Evolutionary conservation across 2,113 vertebrate species (phyloP), one percentile per base, ranked within the genome.

Genomic region (Garra rufa): DNA sequence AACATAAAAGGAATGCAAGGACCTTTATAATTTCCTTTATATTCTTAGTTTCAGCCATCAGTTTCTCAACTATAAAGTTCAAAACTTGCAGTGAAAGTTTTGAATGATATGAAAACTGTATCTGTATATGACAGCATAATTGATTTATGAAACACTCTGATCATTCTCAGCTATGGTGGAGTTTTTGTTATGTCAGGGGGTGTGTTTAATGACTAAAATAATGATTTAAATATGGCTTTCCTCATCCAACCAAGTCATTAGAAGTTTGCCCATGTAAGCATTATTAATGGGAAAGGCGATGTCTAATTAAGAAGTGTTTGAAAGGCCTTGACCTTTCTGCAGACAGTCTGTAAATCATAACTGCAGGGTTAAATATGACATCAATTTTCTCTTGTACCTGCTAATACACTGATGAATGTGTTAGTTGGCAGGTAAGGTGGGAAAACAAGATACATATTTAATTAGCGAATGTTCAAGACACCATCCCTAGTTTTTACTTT

Each of bases 301-400:
- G 70, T 50, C 70, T 85, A 82, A 85, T 85, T 85, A 82, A 76
- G 71, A 74, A 82, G 85, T 78, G 78, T 87, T 70, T 87, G 83
- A 75, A 76, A 82, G 86, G 74, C 61, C 50, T 21, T 87, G 86
- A 87, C 83, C 86, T 87, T 87, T 87, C 44, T 52, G 30, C 76
- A 77, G 28, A 67, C 55, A 77, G 11, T 69, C 77, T 34, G 48
- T 75, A 70, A 87, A 84, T 81, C 67, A 57, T 38, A 46, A 65
- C 63, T 71, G 21, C 10, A 9, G 34, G 82, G 77, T 75, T 76
- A 55, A 63, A 76, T 78, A 26, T 55, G 69, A 84, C 69, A 85
- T 52, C 55, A 30, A 48, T 85, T 44, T 82, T 82, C 30, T 69
- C 48, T 57, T 82, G 73, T 74, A 85, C 57, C 24, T 41, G 41